Base-by-base conservation (phyloP, 1,140 invertebrate genomes). In the Stratiolaelaps scimitus region DNA sequence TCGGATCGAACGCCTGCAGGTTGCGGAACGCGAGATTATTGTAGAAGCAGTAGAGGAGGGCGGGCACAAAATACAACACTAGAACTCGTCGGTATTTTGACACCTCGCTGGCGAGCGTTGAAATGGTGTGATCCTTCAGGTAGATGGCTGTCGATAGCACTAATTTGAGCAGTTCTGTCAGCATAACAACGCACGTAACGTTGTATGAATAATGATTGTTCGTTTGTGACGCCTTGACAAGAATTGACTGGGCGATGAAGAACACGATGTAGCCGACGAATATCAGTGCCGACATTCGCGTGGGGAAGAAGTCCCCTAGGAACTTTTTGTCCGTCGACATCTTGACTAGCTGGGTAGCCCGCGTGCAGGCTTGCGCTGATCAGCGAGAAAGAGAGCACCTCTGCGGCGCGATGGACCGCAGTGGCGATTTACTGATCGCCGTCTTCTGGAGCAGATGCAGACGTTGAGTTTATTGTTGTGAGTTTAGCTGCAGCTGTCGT, bases 21-120 rank as follows among this genome's bases (percentile, higher is more conserved):
- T 94, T 95, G 23, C 88, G 80, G 78, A 93, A 97, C 13, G 89
- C 83, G 70, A 97, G 80, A 78, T 95, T 95, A 74, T 97, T 96
- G 77, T 96, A 96, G 2, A 95, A 77, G 73, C 89, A 93, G 75
- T 97, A 97, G 30, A 95, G 77, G 70, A 87, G 81, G 6, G 91
- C 85, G 47, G 92, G 92, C 65, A 95, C 82, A 77, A 92, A 86
- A 73, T 97, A 97, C 20, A 91, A 73, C n/a, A 82, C 69, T 67
- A 92, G 76, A 7, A 93, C 83, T 83, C 67, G 69, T 26, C 56
- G 70, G 65, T 76, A 68, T 46, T 69, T 68, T n/a, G 64, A 65
- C 64, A 74, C 56, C 45, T 76, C 74, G 65, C 64, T 68, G 17
- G 70, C 64, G 29, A 75, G 65, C 7, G 53, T n/a, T 19, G 13